A percentile compares a stretch with the other conserved stretches of the same genome.
phyloP scores from a whole-genome alignment of 2,113 vertebrate species.

The Catharus minimus region DNA sequence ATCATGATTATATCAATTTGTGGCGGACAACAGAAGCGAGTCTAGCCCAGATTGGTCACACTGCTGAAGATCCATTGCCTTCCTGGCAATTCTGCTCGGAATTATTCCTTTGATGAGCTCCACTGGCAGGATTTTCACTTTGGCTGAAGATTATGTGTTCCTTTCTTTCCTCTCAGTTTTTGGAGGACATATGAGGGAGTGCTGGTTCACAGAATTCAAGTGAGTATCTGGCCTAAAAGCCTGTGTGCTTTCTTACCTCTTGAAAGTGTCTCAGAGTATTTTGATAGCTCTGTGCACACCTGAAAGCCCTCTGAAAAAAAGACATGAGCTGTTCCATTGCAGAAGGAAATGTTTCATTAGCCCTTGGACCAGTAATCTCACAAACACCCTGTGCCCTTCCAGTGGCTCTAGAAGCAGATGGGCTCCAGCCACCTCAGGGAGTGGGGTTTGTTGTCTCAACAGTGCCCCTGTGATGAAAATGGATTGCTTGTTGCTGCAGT shows the following conservation, averaged over 20 bases:
- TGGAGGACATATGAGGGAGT: neutral
- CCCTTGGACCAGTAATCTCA: neutral
- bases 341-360: neutral
- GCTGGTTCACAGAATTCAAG: neutral
- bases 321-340: rapidly evolving
- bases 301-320: neutral
- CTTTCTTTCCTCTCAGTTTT: neutral
- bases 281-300: neutral
- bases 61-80: neutral
- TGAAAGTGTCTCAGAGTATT: neutral
- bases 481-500: neutral
- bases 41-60: neutral
- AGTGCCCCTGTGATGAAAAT: neutral
- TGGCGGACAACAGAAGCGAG: neutral
- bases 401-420: neutral
- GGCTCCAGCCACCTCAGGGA: neutral
- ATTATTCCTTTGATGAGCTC: neutral
- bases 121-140: neutral
- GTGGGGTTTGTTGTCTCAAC: neutral
- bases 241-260: neutral
- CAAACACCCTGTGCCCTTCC: neutral
- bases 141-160: neutral
- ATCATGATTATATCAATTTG: neutral
- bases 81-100: neutral
- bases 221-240: neutral